These are phyloP conservation scores for Calidris pygmaea DNA, from an alignment of 2,113 vertebrate species.

Conservation along the genomic window DNA sequence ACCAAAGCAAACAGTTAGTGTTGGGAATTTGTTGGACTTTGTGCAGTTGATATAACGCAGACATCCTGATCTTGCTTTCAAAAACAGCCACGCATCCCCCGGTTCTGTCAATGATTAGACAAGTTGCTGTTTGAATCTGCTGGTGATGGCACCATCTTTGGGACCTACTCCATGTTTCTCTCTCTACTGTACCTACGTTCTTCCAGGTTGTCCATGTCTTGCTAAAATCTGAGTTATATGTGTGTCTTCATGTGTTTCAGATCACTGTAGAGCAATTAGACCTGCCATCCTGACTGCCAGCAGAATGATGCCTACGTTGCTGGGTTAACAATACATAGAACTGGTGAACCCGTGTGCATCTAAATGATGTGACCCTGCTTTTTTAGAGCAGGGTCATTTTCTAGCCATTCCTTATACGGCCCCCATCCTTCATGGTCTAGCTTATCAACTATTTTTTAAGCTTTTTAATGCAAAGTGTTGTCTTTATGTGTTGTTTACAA, in stretches of 20 bases:
- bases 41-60: neutral
- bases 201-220: neutral
- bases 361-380: neutral
- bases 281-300: neutral
- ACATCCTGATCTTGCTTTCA: neutral
- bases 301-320: neutral
- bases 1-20: neutral
- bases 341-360: neutral
- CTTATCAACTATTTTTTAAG: neutral
- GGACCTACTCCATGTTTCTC: neutral
- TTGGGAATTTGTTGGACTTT: neutral
- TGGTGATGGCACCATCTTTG: neutral
- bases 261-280: neutral
- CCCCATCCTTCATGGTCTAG: neutral
- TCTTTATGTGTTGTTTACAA: neutral
- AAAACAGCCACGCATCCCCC: neutral
- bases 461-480: neutral
- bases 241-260: neutral
- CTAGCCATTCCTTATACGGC: neutral
- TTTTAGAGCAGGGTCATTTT: neutral
- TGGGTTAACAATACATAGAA: neutral
- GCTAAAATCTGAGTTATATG: neutral
- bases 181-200: rapidly evolving
- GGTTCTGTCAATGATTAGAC: neutral
- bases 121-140: neutral